phyloP scores from a whole-genome alignment of 2,888 invertebrate genomes.

The Gryllus longicercus region DNA sequence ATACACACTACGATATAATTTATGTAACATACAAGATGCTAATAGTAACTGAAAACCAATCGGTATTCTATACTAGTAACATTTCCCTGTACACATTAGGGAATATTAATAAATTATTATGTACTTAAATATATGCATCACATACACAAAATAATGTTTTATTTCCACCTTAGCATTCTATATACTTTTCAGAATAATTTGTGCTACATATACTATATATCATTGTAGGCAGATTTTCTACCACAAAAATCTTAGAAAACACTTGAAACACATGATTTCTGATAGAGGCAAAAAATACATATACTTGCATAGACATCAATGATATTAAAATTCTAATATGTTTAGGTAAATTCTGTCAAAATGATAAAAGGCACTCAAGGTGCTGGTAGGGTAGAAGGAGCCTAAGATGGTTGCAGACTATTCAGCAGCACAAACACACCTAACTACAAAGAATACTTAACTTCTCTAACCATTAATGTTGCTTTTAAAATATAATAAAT shows the following conservation, averaged over 20 bases:
- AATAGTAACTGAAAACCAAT: slow-evolving; percentile 17
- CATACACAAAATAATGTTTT: neutral
- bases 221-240: neutral
- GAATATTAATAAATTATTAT: slow-evolving; percentile 1
- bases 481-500: too few relatives aligned
- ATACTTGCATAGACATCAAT: neutral
- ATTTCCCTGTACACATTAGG: neutral
- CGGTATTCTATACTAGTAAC: neutral
- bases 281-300: neutral
- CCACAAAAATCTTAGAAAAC: neutral
- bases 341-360: neutral
- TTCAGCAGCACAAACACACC: neutral
- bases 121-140: slow-evolving; percentile 3
- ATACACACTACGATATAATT: neutral
- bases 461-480: too few relatives aligned
- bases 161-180: neutral
- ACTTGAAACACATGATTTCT: neutral
- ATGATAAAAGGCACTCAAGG: slow-evolving; percentile 8
- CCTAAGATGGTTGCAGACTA: neutral
- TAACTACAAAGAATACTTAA: neutral
- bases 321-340: too few relatives aligned
- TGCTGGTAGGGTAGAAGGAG: neutral
- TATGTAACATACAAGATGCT: neutral
- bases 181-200: neutral
- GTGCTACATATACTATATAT: neutral